Evolutionary conservation across 2,113 vertebrate genomes (phyloP), one percentile per base, ranked within the genome.

Genomic region (Oncorhynchus nerka): DNA sequence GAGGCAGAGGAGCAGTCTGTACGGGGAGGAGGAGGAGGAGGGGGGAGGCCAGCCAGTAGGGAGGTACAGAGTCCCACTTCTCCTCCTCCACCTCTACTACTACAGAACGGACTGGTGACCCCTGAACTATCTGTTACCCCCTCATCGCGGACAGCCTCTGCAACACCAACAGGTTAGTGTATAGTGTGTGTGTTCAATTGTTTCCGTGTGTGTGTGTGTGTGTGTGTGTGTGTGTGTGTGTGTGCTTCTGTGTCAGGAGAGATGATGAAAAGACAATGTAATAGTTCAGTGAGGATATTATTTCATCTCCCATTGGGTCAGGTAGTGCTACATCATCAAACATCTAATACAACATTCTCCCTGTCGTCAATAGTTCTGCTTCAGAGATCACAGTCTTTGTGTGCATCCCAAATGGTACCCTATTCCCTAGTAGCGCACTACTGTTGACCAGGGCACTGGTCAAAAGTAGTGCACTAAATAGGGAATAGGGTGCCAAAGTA

Each of bases 1-100:
- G 59, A 89, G 82, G 81, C 95, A 94, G 87, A 89, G 96, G 84
- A 84, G 70, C 68, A 90, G 86, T 72, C 24, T 96, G 68, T 96
- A 97, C 12, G 94, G 95, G 5, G 64, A 59, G 61, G 51, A 11
- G 67, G 68, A 15, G 67, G 68, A 55, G 55, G 28, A 32, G 59
- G 28, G 30, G 69, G 13, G 49, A 72, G 20, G 66, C 51, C 48
- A 1, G 57, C 32, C 55, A 78, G 32, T 28, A n/a, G 13, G 12
- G 79, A 81, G 20, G 32, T 11, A 28, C 77, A 20, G 59, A 84
- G 32, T 73, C 51, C 75, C 16, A 61, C 39, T 30, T 81, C 77
- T 51, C 34, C 34, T 34, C 24, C 84, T 55, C 75, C 79, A 26
- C 30, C 30, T 20, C 66, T 30, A 3, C 55, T 62, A 30, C 19